Base-by-base conservation (phyloP, 2,113 vertebrate genomes). In the Tupaia tana region DNA sequence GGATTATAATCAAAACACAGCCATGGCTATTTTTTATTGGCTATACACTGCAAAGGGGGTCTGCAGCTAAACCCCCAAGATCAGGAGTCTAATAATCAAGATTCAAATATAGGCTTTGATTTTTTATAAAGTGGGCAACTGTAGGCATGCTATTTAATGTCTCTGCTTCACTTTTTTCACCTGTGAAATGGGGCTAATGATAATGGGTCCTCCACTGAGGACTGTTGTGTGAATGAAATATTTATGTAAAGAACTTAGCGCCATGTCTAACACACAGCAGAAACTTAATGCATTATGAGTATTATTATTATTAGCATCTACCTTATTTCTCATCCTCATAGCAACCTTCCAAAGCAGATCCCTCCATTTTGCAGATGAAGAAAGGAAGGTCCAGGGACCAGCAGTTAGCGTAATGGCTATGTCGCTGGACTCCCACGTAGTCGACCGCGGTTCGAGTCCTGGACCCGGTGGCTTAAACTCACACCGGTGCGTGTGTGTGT, bases 271-370 rank as follows among this genome's bases (percentile, higher is more conserved):
- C 3, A 6, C 69, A 12, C 27, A 19, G 59, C 0, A 16, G 85
- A 54, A 52, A 13, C 71, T 13, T 84, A 22, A 0, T 2, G 27
- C 71, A 5, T 0, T 7, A 1, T 10, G 6, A 7, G 20, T 11
- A 5, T 43, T 54, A 16, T 52, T 58, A 7, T 12, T 5, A 22
- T 2, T 24, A 20, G 18, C 14, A 69, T 2, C 13, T 0, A 10
- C 13, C 2, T 14, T 11, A 9, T n/a, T 9, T 67, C 59, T 67
- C 11, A 67, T 31, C 27, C 24, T 52, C 27, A 2, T 2, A 29
- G 52, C 54, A 74, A 6, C 54, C 29, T 18, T 69, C 59, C 27
- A 20, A 13, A 61, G n/a, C 0, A 34, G 15, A 29, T 16, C 20
- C 59, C 20, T 58, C 5, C 7, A 9, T 20, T 61, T 61, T 63